Percentiles rank a stretch among this genome's conserved stretches.
Conservation (phyloP, 2,797 vertebrate genomes). For the Platalea minor region DNA sequence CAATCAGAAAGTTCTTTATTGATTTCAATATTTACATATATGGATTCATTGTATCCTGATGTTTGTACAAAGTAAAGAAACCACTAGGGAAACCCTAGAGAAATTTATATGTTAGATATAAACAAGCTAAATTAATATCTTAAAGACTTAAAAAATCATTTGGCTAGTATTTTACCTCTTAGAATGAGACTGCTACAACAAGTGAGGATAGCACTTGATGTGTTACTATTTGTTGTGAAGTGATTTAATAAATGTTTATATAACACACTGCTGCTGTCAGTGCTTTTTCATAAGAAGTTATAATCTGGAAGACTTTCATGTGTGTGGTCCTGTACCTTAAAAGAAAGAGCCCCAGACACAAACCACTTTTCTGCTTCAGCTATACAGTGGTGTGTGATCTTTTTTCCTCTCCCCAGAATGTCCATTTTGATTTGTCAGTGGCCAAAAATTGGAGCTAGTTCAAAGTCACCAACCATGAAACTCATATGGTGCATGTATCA, state of each 20-base stretch:
- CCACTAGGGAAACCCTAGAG: background rate
- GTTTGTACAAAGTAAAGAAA: background rate
- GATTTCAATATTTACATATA: background rate
- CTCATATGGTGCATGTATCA: rapidly evolving
- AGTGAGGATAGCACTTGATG: slow-evolving; percentile 57
- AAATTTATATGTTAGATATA: slow-evolving; percentile 22
- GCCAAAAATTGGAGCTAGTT: background rate
- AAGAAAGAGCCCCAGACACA: background rate
- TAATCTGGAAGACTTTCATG: slow-evolving; percentile 6
- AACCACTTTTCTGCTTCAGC: background rate
- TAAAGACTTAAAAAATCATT: background rate
- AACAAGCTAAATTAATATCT: slow-evolving; percentile 36
- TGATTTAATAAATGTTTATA: slow-evolving; percentile 74
- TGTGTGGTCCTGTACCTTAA: background rate
- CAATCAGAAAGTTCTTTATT: background rate
- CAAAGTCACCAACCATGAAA: background rate
- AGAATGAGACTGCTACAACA: slow-evolving; percentile 43
- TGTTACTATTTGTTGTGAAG: slow-evolving; percentile 72
- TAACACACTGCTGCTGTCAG: slow-evolving; percentile 42
- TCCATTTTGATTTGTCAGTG: background rate
- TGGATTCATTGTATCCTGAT: background rate
- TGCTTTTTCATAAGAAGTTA: slow-evolving; percentile 23
- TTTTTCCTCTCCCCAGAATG: background rate
- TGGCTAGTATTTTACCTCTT: slow-evolving; percentile 43
- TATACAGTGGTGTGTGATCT: background rate